Base-by-base conservation (phyloP, 2,888 invertebrate species). In the Allolobophora icterica region DNA sequence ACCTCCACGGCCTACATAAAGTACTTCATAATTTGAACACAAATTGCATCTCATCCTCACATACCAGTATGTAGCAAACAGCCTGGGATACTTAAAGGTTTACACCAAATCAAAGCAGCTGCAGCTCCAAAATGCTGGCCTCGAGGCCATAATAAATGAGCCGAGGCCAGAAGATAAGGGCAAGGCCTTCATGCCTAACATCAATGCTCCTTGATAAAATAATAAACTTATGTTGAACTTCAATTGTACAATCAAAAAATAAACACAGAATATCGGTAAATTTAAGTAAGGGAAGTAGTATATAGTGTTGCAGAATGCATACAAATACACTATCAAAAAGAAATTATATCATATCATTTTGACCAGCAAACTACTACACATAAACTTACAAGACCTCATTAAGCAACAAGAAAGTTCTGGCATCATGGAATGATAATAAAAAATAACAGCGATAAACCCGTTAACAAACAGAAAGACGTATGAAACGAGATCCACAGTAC, bases 361-460 rank as follows among this genome's bases (percentile, higher is more conserved):
- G 71, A 71, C 71, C 71, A 71, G n/a, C 71, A 71, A 71, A 71
- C 71, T n/a, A n/a, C 71, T 71, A 71, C 52, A 52, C 24, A 24
- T 30, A 71, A 71, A 71, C 71, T n/a, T 13, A n/a, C 6, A 30
- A 71, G n/a, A 71, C 71, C n/a, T n/a, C 30, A 71, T 71, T 71
- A 71, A 30, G 52, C 52, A 52, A 71, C 71, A 71, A 71, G 71
- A 71, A 71, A 30, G n/a, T 71, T 71, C 71, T 13, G n/a, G n/a
- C n/a, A 71, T n/a, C 71, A n/a, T 71, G 71, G 71, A 71, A 71
- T 71, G n/a, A 71, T 71, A 71, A 71, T 58, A 52, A 13, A 71
- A 30, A 71, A 71, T 13, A 71, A 13, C 6, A 30, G n/a, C n/a
- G n/a, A 58, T 71, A 3, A 71, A 71, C 71, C 71, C n/a, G n/a